Evolutionary conservation across 2,888 invertebrate species (phyloP).

Genomic region (Lucinisca nassula): DNA sequence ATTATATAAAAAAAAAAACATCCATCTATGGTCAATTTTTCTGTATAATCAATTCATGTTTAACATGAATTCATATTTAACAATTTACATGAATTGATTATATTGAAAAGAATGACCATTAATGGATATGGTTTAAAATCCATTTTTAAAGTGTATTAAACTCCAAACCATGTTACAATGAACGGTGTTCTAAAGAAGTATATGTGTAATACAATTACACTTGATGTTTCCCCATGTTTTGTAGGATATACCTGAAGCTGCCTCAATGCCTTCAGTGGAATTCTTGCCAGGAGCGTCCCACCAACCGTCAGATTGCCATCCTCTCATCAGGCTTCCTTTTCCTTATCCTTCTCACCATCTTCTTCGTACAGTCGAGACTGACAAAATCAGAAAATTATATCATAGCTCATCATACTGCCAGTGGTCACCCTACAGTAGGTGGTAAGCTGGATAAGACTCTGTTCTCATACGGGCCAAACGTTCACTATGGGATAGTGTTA

Average conservation of each 20-base stretch:
- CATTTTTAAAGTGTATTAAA: too few species aligned
- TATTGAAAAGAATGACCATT: too few species aligned
- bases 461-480: constrained; percentile 66
- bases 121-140: too few species aligned
- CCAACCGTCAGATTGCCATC: constrained; percentile 40
- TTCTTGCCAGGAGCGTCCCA: constrained; percentile 37
- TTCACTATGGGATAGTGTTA: constrained; percentile 89
- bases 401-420: constrained; percentile 42
- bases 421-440: constrained; percentile 1
- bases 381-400: constrained; percentile 16
- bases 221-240: too few species aligned
- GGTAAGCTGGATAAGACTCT: constrained; percentile 11
- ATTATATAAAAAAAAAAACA: too few species aligned
- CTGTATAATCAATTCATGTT: too few species aligned
- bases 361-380: constrained; percentile 49
- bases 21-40: too few species aligned
- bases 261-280: constrained; percentile 60
- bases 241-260: constrained; percentile 62
- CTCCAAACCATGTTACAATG: too few species aligned
- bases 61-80: too few species aligned
- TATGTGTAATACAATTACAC: too few species aligned
- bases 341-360: constrained; percentile 43
- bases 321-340: constrained; percentile 39
- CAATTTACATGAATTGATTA: too few species aligned
- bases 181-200: too few species aligned